A percentile compares a stretch with the other conserved stretches of the same genome.
Conservation (phyloP, 2,113 vertebrate species). For the Oncorhynchus keta region DNA sequence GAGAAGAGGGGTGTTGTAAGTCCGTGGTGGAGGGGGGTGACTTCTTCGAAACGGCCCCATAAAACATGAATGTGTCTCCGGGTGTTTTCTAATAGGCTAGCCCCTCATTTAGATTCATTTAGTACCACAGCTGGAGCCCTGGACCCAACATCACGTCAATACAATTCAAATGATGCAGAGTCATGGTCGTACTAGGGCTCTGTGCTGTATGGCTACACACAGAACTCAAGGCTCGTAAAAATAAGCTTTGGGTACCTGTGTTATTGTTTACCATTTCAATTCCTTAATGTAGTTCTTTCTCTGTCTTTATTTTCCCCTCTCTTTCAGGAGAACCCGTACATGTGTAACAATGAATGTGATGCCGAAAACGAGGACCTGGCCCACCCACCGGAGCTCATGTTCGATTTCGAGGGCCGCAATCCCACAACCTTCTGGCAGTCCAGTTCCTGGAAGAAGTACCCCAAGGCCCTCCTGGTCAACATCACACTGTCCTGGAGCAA, state of each 20-base stretch:
- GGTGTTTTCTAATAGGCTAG: conserved; percentile 23
- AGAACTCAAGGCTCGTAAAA: background rate
- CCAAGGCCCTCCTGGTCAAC: conserved; percentile 92
- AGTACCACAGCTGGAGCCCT: conserved; percentile 18
- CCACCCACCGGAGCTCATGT: conserved; percentile 96
- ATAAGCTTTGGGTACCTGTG: background rate
- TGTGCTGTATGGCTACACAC: background rate
- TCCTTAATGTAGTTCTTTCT: conserved; percentile 16
- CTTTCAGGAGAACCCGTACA: conserved; percentile 94
- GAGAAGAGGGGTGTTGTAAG: background rate
- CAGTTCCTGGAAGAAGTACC: conserved; percentile 93
- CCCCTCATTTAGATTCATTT: conserved; percentile 25
- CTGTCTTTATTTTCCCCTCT: conserved; percentile 46
- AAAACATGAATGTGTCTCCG: conserved; percentile 40
- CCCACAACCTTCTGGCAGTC: conserved; percentile 99
- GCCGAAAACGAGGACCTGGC: conserved; percentile 91
- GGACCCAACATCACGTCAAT: conserved; percentile 15
- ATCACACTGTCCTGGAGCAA: conserved; percentile 98
- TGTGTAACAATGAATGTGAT: conserved; percentile 99
- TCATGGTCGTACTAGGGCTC: background rate
- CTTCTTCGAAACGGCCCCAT: conserved; percentile 18
- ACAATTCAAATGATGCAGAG: background rate
- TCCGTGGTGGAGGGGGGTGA: conserved; percentile 2
- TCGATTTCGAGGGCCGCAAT: conserved; percentile 93
- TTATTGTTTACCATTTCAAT: conserved; percentile 25